Percentiles rank a stretch among this genome's conserved stretches.
Conservation (phyloP, 2,113 vertebrate genomes). For the Crotalus horridus region DNA sequence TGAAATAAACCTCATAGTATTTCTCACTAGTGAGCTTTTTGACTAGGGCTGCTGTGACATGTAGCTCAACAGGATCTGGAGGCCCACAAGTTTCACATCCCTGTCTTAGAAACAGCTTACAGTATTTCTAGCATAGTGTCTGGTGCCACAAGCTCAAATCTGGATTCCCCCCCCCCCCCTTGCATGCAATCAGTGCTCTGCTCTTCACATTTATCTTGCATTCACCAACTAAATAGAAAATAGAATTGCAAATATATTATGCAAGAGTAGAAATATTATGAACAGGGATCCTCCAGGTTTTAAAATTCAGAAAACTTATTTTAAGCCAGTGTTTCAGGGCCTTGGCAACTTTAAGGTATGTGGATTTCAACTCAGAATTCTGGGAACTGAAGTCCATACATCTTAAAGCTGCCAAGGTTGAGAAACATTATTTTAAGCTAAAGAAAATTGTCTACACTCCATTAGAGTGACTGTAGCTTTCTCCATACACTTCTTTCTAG, state of each 20-base stretch:
- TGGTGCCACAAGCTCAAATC: neutral
- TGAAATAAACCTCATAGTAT: neutral
- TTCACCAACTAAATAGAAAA: neutral
- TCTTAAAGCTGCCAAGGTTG: neutral
- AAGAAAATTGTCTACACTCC: neutral
- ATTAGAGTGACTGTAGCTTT: neutral
- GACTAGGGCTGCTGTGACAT: neutral
- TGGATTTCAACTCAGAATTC: neutral
- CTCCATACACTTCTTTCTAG: neutral
- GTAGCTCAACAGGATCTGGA: neutral
- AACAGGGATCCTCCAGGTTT: neutral
- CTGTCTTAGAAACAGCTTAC: neutral
- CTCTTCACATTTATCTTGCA: neutral
- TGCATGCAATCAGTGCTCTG: neutral
- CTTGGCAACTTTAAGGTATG: neutral
- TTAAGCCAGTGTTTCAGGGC: neutral
- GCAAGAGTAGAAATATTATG: neutral
- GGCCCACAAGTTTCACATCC: neutral
- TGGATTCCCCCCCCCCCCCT: neutral
- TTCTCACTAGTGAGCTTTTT: neutral
- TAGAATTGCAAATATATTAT: neutral
- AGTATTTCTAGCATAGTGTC: neutral
- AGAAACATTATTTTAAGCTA: neutral
- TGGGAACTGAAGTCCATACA: neutral
- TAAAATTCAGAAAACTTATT: neutral